These are phyloP conservation scores for Cataglyphis rosenhaueri DNA, from an alignment of 2,888 invertebrate genomes.

Conservation along the genomic window DNA sequence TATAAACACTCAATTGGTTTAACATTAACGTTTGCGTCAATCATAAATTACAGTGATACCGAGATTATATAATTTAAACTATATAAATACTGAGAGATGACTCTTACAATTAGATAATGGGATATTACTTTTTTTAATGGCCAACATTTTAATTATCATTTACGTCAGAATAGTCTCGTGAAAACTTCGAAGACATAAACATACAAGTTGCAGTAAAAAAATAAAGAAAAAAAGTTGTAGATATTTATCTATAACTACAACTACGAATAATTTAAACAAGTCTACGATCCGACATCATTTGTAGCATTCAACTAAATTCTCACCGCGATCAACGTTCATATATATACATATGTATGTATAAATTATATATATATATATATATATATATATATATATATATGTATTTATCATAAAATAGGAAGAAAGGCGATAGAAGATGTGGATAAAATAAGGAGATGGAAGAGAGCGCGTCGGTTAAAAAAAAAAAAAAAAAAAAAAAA, in stretches of 20 bases:
- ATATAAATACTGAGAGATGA: not conserved
- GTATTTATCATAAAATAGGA: not conserved
- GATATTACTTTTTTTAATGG: not conserved
- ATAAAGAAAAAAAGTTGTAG: not conserved
- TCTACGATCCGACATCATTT: not conserved
- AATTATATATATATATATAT: not conserved
- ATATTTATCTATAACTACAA: slow-evolving; percentile 13
- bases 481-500: too few relatives aligned
- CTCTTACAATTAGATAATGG: slow-evolving; percentile 2
- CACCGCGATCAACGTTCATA: not conserved
- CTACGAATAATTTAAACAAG: not conserved
- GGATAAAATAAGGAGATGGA: not conserved
- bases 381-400: not conserved
- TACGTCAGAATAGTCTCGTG: slow-evolving; percentile 27
- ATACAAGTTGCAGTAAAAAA: slow-evolving; percentile 20
- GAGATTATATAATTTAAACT: not conserved
- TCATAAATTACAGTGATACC: slow-evolving; percentile 22
- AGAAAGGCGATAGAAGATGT: not conserved
- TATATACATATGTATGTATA: not conserved
- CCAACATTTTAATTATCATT: slow-evolving; percentile 41
- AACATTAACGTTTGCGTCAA: slow-evolving; percentile 5
- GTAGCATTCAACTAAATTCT: not conserved
- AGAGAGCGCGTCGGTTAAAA: not conserved
- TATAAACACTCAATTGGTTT: not conserved
- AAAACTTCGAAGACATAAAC: not conserved